These are phyloP conservation scores for Mechanitis mazaeus DNA, from an alignment of 2,888 invertebrate genomes.

Conservation along the genomic window DNA sequence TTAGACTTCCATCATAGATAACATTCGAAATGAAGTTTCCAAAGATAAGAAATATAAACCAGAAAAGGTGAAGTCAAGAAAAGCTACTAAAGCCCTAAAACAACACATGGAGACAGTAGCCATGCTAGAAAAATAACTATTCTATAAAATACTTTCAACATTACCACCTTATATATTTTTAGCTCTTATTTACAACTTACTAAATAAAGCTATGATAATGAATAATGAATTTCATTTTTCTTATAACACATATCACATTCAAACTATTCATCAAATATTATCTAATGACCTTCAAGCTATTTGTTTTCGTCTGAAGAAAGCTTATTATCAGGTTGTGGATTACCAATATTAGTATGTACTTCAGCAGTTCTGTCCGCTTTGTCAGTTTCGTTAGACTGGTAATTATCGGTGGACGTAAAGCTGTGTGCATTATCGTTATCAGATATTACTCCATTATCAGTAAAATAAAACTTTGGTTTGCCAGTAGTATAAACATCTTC, in stretches of 20 bases:
- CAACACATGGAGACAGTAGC: conserved; percentile 73
- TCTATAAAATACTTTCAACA: neutral
- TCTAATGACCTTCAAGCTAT: neutral
- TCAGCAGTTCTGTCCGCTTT: conserved; percentile 29
- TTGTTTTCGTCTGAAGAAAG: conserved; percentile 11
- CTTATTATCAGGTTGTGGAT: conserved; percentile 13
- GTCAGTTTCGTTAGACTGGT: conserved; percentile 30
- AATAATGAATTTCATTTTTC: neutral
- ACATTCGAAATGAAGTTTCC: conserved; percentile 65
- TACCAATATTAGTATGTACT: conserved; percentile 24
- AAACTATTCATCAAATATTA: neutral
- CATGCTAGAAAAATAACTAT: conserved; percentile 34
- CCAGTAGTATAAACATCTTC: conserved; percentile 38
- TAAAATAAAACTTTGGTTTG: conserved; percentile 44
- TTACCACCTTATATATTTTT: neutral
- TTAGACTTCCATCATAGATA: conserved; percentile 69
- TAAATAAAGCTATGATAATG: neutral
- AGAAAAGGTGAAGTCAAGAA: conserved; percentile 57
- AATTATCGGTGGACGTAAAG: conserved; percentile 29
- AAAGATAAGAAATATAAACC: conserved; percentile 37
- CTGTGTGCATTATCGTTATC: conserved; percentile 27
- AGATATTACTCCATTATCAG: conserved; percentile 35
- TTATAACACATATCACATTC: conserved; percentile 3
- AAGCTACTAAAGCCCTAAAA: conserved; percentile 65
- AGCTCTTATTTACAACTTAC: neutral